Evolutionary conservation across 2,797 vertebrate species (phyloP).

Genomic region (Phataginus tetradactyla): DNA sequence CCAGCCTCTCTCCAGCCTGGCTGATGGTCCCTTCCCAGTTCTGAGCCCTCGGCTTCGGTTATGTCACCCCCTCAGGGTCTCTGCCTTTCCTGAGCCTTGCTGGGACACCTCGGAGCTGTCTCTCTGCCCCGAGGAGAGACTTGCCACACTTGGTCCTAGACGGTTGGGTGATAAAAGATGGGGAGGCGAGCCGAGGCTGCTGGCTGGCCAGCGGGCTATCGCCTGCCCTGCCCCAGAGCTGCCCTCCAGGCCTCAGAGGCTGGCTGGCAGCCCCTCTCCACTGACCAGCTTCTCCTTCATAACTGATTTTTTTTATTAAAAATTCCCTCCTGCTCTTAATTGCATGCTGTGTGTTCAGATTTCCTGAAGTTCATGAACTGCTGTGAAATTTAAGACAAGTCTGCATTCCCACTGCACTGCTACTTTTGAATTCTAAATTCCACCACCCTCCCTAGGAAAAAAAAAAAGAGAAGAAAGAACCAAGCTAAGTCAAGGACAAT

Average conservation of each 20-base stretch:
- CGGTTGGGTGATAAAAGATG: slow-evolving; percentile 51
- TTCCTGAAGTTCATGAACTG: slow-evolving; percentile 83
- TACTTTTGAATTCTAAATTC: slow-evolving; percentile 82
- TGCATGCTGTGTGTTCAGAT: slow-evolving; percentile 75
- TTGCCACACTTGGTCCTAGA: neutral
- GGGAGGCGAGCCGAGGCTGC: neutral
- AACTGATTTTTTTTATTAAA: slow-evolving; percentile 47
- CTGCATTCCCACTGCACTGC: slow-evolving; percentile 79
- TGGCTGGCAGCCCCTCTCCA: neutral
- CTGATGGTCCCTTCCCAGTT: neutral
- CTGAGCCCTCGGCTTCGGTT: neutral
- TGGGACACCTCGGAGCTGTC: neutral
- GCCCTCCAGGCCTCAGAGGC: neutral
- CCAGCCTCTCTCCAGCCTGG: neutral
- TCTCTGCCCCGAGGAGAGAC: neutral
- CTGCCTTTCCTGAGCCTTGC: neutral
- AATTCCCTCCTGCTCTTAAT: slow-evolving; percentile 71
- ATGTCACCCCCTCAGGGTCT: neutral
- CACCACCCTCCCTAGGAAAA: slow-evolving; percentile 69
- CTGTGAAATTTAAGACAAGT: slow-evolving; percentile 81
- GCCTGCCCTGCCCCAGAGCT: neutral
- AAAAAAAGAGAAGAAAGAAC: neutral
- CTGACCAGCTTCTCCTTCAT: slow-evolving; percentile 69
- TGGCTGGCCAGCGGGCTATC: neutral
- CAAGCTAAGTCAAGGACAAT: slow-evolving; percentile 80